Conservation (phyloP, 2,113 vertebrate genomes). For the Thamnaconus septentrionalis region DNA sequence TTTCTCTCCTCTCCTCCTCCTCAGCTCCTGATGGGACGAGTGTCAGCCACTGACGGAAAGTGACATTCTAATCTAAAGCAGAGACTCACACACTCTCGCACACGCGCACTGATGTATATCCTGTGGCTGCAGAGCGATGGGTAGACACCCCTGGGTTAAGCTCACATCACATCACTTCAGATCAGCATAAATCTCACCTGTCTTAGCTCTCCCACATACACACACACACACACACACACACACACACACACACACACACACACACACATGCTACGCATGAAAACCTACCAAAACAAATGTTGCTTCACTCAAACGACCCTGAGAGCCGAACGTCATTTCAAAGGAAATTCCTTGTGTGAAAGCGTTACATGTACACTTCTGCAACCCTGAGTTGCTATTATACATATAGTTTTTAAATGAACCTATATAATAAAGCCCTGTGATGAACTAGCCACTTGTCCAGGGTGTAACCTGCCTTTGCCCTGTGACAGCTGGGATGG, state of each 20-base stretch:
- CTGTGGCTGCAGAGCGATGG: slow-evolving; percentile 21
- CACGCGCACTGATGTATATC: slow-evolving; percentile 19
- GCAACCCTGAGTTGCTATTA: too few relatives aligned
- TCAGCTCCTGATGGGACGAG: slow-evolving; percentile 57
- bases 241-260: slow-evolving; percentile 14
- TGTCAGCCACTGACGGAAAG: slow-evolving; percentile 65
- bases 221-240: slow-evolving; percentile 5
- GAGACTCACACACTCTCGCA: slow-evolving; percentile 40
- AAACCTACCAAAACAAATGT: slow-evolving; percentile 32
- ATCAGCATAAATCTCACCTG: slow-evolving; percentile 31
- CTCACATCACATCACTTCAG: slow-evolving; percentile 17
- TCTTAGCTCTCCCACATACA: slow-evolving; percentile 4
- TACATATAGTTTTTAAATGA: too few relatives aligned
- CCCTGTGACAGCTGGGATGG: too few relatives aligned
- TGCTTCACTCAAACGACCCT: slow-evolving; percentile 14
- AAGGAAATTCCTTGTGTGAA: neutral
- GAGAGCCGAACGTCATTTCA: neutral
- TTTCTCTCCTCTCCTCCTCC: slow-evolving; percentile 20
- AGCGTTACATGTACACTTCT: neutral
- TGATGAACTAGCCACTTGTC: too few relatives aligned
- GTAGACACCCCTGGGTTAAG: slow-evolving; percentile 21
- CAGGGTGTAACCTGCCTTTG: too few relatives aligned
- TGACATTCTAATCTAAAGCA: slow-evolving; percentile 75
- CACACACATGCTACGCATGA: neutral
- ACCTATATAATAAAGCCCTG: too few relatives aligned